Evolutionary conservation across 35 echinoderm and acorn worm genomes (phyloP), one percentile per base, ranked within the genome.

Genomic region (Ophiothrix spiculata): DNA sequence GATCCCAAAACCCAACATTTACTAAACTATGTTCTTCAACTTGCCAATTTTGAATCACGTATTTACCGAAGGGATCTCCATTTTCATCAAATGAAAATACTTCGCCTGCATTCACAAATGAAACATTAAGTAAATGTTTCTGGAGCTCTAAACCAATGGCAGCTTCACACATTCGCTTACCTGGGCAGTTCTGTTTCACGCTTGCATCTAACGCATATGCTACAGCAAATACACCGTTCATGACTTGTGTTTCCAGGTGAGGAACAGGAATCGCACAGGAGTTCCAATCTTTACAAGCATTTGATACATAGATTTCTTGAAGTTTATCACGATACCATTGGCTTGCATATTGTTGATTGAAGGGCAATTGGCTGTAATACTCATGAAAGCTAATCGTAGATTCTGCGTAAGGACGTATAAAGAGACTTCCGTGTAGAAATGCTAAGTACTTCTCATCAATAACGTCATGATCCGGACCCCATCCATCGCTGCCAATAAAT

Each of bases 31-130:
- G 42, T 11, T 39, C 39, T 21, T 15, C 32, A 21, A 40, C 23
- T 36, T 56, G 38, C 16, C 82, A 46, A 40, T 90, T 83, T 54
- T 76, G 75, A 28, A 90, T 35, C 38, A 78, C 25, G 36, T 90
- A 90, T 31, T 75, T 83, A 32, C 88, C 88, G 4, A 77, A 33
- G 3, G 81, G 81, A n/a, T 90, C 88, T 11, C 88, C 88, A 36
- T 90, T 83, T 84, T 90, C 80, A 33, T 83, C 80, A 82, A 90
- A 90, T 37, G 19, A 32, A 3, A 90, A 56, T 39, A 6, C 23
- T 13, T 37, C 84, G 46, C 73, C 54, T 10, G 37, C 14, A 32
- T 38, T 75, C 0, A 39, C 17, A 42, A 86, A 86, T 1, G 56
- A 46, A 1, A 60, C 34, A 77, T 75, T 76, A 17, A 77, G 64